A percentile compares a stretch with the other conserved stretches of the same genome.
Evolutionary conservation across 2,113 vertebrate species (phyloP).

Genomic region (Phoxinus phoxinus): DNA sequence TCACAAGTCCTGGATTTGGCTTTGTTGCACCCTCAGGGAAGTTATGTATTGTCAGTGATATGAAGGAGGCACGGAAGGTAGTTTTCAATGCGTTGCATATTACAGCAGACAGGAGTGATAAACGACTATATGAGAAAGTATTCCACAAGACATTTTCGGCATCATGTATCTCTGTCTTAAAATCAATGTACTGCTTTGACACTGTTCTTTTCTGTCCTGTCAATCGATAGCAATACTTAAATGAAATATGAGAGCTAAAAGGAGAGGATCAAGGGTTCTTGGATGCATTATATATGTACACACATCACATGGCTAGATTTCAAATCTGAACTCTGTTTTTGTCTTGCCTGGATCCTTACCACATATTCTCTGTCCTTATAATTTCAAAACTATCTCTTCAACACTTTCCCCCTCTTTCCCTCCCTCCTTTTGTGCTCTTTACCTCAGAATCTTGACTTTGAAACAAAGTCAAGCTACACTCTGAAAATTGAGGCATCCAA

Average conservation of each 20-base stretch:
- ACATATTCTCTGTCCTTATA: slow-evolving; percentile 12
- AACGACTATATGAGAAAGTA: slow-evolving; percentile 44
- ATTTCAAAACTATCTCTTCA: slow-evolving; percentile 16
- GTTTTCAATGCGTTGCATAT: slow-evolving; percentile 49
- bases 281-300: slow-evolving; percentile 27
- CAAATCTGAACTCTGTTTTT: slow-evolving; percentile 7
- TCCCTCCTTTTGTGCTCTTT: neutral
- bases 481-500: slow-evolving; percentile 87
- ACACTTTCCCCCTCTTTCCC: neutral
- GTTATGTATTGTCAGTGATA: slow-evolving; percentile 40
- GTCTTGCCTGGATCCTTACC: neutral
- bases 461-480: slow-evolving; percentile 84
- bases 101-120: slow-evolving; percentile 41
- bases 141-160: slow-evolving; percentile 51
- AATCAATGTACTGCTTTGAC: slow-evolving; percentile 54
- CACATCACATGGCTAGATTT: slow-evolving; percentile 12
- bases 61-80: slow-evolving; percentile 30
- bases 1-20: slow-evolving; percentile 8
- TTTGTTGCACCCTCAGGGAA: slow-evolving; percentile 15
- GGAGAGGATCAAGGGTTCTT: slow-evolving; percentile 13
- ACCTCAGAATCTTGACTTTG: slow-evolving; percentile 83
- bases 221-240: slow-evolving; percentile 31
- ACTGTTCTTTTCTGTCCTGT: slow-evolving; percentile 7
- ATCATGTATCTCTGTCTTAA: slow-evolving; percentile 49
- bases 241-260: slow-evolving; percentile 39